Percentiles rank a stretch among this genome's conserved stretches.
These are phyloP conservation scores for Erannis defoliaria DNA, from an alignment of 2,888 invertebrate genomes.

Conservation along the genomic window DNA sequence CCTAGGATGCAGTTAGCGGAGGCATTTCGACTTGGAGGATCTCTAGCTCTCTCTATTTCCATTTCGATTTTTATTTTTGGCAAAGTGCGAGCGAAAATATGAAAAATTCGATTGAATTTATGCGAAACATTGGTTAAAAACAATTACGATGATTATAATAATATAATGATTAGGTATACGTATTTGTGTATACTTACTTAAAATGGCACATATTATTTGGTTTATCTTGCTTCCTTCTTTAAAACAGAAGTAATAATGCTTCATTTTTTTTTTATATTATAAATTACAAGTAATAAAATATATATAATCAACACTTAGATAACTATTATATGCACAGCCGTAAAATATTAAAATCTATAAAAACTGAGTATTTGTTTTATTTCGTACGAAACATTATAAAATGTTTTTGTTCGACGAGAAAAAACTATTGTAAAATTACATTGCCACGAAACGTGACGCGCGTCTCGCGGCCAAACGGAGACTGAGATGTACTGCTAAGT, in stretches of 20 bases:
- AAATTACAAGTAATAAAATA: neutral
- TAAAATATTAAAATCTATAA: neutral
- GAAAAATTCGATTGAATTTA: too few species aligned
- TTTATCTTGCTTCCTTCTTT: conserved; percentile 69
- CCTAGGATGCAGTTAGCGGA: too few species aligned
- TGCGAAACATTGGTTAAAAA: too few species aligned
- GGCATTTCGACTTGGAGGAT: too few species aligned
- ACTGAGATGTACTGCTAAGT: neutral
- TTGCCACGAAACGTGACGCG: neutral
- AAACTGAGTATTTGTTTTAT: neutral
- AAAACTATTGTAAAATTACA: neutral
- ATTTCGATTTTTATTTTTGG: too few species aligned
- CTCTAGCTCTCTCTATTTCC: too few species aligned
- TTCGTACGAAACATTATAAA: neutral
- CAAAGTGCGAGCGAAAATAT: too few species aligned
- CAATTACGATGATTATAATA: too few species aligned
- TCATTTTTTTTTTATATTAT: conserved; percentile 44
- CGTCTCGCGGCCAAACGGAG: neutral
- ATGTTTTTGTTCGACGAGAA: neutral
- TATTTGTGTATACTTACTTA: conserved; percentile 68
- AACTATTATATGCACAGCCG: conserved; percentile 8
- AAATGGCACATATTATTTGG: conserved; percentile 73
- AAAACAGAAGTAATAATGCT: conserved; percentile 61
- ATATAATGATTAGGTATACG: too few species aligned
- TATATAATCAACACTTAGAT: neutral